A percentile compares a stretch with the other conserved stretches of the same genome.
Conservation (phyloP, 2,888 invertebrate species). For the Iphiclides podalirius region DNA sequence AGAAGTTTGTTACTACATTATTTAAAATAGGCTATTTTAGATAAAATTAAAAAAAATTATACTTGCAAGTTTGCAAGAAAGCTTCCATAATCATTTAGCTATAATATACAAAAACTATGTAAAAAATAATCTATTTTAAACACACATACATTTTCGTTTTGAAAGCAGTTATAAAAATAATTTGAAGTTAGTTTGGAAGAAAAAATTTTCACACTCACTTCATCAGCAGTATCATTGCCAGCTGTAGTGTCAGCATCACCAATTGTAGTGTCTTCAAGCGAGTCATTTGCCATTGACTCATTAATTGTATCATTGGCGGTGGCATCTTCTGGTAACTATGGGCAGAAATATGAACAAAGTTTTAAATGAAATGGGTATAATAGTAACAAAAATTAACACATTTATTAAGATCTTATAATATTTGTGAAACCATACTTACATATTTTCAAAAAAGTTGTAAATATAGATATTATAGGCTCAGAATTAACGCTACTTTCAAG, state of each 20-base stretch:
- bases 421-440: too few species aligned
- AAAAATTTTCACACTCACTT: slow-evolving; percentile 40
- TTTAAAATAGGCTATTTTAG: not conserved
- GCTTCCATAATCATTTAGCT: not conserved
- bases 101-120: not conserved
- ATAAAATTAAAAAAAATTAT: not conserved
- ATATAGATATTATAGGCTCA: too few species aligned
- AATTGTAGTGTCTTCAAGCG: slow-evolving; percentile 46
- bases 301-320: slow-evolving; percentile 47
- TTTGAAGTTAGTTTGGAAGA: not conserved
- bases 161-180: not conserved
- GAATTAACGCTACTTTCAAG: too few species aligned
- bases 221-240: slow-evolving; percentile 53
- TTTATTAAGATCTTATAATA: too few species aligned
- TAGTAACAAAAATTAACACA: too few species aligned
- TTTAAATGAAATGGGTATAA: not conserved
- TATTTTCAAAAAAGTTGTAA: too few species aligned
- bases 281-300: slow-evolving; percentile 45
- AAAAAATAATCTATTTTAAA: too few species aligned
- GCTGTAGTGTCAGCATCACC: slow-evolving; percentile 46
- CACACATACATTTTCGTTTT: not conserved
- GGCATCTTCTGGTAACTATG: slow-evolving; percentile 36
- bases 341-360: slow-evolving; percentile 23
- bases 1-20: too few species aligned
- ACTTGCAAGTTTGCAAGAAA: not conserved